Conservation (phyloP, 2,888 invertebrate species). For the Apamea monoglypha region DNA sequence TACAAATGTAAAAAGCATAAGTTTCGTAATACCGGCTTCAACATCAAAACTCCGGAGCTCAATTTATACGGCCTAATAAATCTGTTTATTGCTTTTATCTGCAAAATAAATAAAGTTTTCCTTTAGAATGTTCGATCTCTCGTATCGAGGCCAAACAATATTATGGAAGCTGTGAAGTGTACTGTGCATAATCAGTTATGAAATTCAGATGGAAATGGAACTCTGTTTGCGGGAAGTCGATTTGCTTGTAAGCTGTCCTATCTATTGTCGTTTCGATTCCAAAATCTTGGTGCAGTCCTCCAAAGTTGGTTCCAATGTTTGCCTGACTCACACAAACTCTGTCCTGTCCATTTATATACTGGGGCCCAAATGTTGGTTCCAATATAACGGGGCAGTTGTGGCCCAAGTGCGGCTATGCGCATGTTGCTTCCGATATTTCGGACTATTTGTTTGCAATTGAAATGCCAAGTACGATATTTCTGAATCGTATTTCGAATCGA, state of each 20-base stretch:
- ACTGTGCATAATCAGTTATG: constrained; percentile 23
- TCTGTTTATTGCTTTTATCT: constrained; percentile 38
- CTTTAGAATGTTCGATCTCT: constrained; percentile 29
- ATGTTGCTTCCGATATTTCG: constrained; percentile 2
- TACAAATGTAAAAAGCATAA: constrained; percentile 17
- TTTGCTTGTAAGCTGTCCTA: constrained; percentile 16
- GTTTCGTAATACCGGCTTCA: constrained; percentile 23
- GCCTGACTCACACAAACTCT: not conserved
- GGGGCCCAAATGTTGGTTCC: not conserved
- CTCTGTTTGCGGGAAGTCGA: constrained; percentile 5
- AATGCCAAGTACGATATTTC: constrained; percentile 21
- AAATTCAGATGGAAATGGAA: constrained; percentile 27
- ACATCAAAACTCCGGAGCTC: constrained; percentile 48
- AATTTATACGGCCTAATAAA: constrained; percentile 45
- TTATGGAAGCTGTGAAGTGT: constrained; percentile 14
- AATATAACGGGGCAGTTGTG: constrained; percentile 2
- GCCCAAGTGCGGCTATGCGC: not conserved
- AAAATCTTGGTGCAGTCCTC: not conserved
- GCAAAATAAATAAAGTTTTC: constrained; percentile 35
- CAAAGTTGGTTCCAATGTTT: constrained; percentile 12
- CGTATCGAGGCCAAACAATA: constrained; percentile 10
- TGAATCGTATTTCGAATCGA: constrained; percentile 23
- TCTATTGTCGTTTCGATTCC: constrained; percentile 34
- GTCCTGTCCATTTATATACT: not conserved
- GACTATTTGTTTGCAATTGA: constrained; percentile 19